Percentiles rank a stretch among this genome's conserved stretches.
Evolutionary conservation across 1,140 invertebrate genomes (phyloP).

Genomic region (Anastrepha ludens): DNA sequence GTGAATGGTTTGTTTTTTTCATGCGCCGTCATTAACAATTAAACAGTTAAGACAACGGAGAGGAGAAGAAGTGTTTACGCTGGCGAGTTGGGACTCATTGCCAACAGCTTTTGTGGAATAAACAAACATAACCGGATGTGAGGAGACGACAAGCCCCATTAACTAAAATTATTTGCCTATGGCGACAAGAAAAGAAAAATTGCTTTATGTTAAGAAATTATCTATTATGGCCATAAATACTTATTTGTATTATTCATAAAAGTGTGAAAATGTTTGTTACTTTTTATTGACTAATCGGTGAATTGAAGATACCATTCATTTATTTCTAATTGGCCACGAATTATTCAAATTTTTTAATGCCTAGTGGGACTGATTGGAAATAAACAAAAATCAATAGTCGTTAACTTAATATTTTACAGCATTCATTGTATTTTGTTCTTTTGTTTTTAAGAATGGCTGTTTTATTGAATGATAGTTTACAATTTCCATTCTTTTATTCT

Average conservation of each 20-base stretch:
- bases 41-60: slow-evolving; percentile 11
- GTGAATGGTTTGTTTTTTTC: slow-evolving; percentile 4
- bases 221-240: slow-evolving; percentile 5
- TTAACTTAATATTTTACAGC: slow-evolving; percentile 4
- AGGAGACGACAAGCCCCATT: slow-evolving; percentile 22
- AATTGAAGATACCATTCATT: neutral
- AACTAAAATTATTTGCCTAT: slow-evolving; percentile 44
- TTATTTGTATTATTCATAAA: slow-evolving; percentile 29
- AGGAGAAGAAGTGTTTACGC: neutral
- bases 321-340: neutral
- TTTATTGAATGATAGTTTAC: neutral
- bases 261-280: slow-evolving; percentile 39
- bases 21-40: neutral
- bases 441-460: neutral
- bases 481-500: neutral
- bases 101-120: slow-evolving; percentile 5
- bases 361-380: slow-evolving; percentile 13
- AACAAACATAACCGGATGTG: slow-evolving; percentile 13
- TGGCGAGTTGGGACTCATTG: neutral
- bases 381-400: neutral
- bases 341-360: neutral
- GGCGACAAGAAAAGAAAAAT: slow-evolving; percentile 11
- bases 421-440: neutral
- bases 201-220: slow-evolving; percentile 25
- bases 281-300: neutral